phyloP scores from a whole-genome alignment of 2,888 invertebrate genomes.

The Gerris lacustris region DNA sequence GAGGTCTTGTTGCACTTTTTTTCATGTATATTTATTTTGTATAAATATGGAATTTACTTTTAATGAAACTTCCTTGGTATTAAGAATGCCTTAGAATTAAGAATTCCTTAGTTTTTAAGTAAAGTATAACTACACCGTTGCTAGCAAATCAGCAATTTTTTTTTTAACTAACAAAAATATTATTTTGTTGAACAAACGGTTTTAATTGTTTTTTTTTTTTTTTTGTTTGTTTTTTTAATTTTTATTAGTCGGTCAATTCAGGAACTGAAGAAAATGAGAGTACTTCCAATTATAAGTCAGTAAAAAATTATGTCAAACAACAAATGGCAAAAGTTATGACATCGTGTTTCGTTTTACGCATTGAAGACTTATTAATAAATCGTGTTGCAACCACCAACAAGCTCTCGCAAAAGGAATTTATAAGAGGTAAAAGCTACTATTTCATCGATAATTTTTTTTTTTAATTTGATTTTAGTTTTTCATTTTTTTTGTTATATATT shows the following conservation, averaged over 20 bases:
- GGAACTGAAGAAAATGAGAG: not conserved
- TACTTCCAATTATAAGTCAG: not conserved
- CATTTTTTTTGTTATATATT: too few species aligned
- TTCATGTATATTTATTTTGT: too few species aligned
- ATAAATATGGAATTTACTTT: too few species aligned
- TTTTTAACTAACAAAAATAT: too few species aligned
- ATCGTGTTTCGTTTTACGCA: constrained; percentile 73
- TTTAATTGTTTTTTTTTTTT: too few species aligned
- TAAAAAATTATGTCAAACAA: constrained; percentile 40
- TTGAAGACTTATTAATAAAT: constrained; percentile 83
- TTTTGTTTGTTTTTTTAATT: not conserved
- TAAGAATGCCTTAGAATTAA: too few species aligned
- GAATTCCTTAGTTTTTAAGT: too few species aligned
- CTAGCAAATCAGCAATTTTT: too few species aligned
- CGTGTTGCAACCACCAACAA: constrained; percentile 65
- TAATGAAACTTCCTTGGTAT: too few species aligned
- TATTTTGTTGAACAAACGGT: too few species aligned
- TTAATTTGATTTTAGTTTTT: too few species aligned
- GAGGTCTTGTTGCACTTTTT: not conserved
- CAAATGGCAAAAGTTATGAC: constrained; percentile 82
- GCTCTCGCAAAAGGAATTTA: constrained; percentile 65
- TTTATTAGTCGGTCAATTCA: not conserved
- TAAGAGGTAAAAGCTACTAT: constrained; percentile 46
- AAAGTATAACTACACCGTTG: too few species aligned
- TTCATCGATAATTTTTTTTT: constrained; percentile 14